Evolutionary conservation across 1,140 invertebrate genomes (phyloP), one percentile per base, ranked within the genome.

Genomic region (Lasaia peninsularis): DNA sequence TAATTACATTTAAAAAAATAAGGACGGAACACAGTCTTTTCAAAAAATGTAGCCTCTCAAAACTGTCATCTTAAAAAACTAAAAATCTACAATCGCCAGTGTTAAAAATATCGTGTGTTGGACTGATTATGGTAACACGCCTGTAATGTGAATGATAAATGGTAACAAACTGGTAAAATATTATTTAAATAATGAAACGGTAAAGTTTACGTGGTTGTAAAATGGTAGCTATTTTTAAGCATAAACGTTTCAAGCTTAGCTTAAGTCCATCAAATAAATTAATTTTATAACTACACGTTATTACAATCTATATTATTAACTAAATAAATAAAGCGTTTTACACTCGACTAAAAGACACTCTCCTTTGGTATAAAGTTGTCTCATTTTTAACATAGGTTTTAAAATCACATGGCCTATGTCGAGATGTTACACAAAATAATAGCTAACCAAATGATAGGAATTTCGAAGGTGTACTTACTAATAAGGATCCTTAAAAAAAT

Each of bases 311-410:
- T 18, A 61, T 59, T 56, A 65, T 58, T 65, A 68, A 51, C 59
- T 68, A 49, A 62, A 84, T 84, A 80, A 81, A 86, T 83, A 85
- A 85, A 86, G 80, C 82, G 85, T 88, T 86, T 83, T 67, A 86
- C 76, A 79, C 79, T 82, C 73, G 75, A 81, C 78, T 88, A 80
- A 77, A 75, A 79, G 70, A 87, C 74, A 85, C 71, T 78, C 77
- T 66, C 85, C 84, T 88, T 88, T 88, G 84, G 84, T 88, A 83
- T 80, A 61, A 71, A 81, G 70, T 78, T 71, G 73, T 83, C 78
- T 80, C 65, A 60, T 52, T 71, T 59, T 58, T 55, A 56, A 62
- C 52, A 60, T 48, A 48, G 40, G 20, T 48, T 10, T 21, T 20
- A 18, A 2, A 44, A 44, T 48, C 40, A 48, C 40, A 48, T 11